Conservation (phyloP, 2,113 vertebrate species). For the Lanius ludovicianus region DNA sequence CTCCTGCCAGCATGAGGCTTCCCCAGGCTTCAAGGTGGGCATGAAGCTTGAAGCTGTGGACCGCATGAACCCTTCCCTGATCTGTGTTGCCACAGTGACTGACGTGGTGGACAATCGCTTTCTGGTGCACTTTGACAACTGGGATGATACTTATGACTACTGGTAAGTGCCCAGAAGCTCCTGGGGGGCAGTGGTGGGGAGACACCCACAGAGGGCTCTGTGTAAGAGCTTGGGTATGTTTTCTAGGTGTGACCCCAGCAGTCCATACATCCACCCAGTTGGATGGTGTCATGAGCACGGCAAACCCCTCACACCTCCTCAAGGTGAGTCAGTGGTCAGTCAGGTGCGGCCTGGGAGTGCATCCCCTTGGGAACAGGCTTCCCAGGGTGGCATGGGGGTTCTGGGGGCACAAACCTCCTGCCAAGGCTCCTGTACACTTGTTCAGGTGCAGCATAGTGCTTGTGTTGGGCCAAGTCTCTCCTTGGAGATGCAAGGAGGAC, state of each 20-base stretch:
- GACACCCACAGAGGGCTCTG: neutral
- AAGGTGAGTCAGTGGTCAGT: constrained; percentile 80
- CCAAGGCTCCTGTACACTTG: neutral
- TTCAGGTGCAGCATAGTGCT: neutral
- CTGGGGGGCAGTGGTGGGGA: neutral
- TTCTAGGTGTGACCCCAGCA: constrained; percentile 93
- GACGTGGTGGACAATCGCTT: constrained; percentile 91
- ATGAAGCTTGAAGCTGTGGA: constrained; percentile 98
- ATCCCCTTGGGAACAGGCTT: neutral
- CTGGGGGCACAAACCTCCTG: neutral
- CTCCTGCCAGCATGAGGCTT: constrained; percentile 76
- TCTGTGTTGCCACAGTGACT: constrained; percentile 96
- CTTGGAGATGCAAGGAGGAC: neutral
- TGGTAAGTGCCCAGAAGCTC: constrained; percentile 77
- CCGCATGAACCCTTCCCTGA: constrained; percentile 96
- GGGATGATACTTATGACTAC: constrained; percentile 98
- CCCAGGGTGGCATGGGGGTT: neutral
- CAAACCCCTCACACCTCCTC: constrained; percentile 93
- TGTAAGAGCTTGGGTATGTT: neutral
- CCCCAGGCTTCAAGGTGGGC: constrained; percentile 88
- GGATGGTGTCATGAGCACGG: constrained; percentile 96
- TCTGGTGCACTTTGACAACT: constrained; percentile 98
- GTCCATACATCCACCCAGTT: constrained; percentile 95
- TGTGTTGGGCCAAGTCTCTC: neutral
- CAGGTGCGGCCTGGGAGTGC: neutral